Conservation (phyloP, 2,888 invertebrate species). For the Amphipyra berbera region DNA sequence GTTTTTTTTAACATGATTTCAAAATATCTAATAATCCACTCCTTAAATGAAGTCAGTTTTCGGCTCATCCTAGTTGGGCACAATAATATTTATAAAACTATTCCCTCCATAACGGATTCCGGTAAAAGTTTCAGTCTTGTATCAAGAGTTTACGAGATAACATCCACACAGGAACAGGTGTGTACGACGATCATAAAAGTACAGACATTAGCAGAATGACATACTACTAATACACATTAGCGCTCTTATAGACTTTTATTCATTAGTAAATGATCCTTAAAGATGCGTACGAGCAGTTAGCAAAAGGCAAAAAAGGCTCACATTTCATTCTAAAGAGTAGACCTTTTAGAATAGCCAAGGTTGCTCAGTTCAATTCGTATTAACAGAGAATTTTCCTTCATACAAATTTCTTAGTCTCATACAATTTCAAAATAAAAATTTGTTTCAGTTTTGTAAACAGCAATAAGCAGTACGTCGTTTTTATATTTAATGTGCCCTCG, state of each 20-base stretch:
- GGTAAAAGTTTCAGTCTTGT: conserved; percentile 9
- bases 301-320: conserved; percentile 20
- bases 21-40: too few relatives aligned
- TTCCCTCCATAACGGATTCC: conserved; percentile 9
- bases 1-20: too few relatives aligned
- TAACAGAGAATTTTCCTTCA: conserved; percentile 34
- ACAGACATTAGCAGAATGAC: conserved; percentile 14
- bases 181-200: conserved; percentile 8
- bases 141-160: conserved; percentile 5
- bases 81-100: conserved; percentile 6
- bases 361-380: conserved; percentile 27
- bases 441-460: conserved; percentile 69
- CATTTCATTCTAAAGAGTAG: conserved; percentile 27
- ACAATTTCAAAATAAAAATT: conserved; percentile 53
- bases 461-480: conserved; percentile 76
- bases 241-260: conserved; percentile 10
- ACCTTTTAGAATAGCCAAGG: conserved; percentile 27
- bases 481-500: conserved; percentile 81
- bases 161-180: conserved; percentile 11
- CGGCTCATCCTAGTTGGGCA: not conserved
- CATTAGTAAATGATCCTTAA: conserved; percentile 28
- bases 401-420: conserved; percentile 40
- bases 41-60: not conserved
- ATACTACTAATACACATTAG: conserved; percentile 6
- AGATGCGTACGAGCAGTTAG: conserved; percentile 16